A percentile compares a stretch with the other conserved stretches of the same genome.
Conservation (phyloP, 1,140 invertebrate genomes). For the Sinonovacula constricta region DNA sequence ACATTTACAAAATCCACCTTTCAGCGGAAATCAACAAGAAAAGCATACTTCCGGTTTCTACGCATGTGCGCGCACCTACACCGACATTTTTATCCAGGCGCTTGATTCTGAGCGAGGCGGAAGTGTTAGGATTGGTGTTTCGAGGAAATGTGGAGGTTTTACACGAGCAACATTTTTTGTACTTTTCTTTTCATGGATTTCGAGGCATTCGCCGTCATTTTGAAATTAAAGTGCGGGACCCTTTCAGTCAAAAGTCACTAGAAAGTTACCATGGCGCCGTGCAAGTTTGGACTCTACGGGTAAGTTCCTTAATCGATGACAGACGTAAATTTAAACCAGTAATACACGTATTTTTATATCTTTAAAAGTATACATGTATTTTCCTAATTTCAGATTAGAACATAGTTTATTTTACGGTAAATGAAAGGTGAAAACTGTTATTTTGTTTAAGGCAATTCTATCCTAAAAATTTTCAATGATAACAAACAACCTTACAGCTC, state of each 20-base stretch:
- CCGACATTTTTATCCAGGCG: background rate
- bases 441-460: too few species aligned
- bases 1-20: slow-evolving; percentile 13
- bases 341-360: too few species aligned
- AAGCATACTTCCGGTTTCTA: slow-evolving; percentile 8
- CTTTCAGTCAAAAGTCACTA: slow-evolving; percentile 29
- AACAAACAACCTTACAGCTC: too few species aligned
- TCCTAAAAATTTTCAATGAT: too few species aligned
- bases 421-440: too few species aligned
- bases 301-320: too few species aligned
- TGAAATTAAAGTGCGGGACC: slow-evolving; percentile 34
- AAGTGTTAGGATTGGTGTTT: slow-evolving; percentile 23
- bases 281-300: slow-evolving; percentile 9
- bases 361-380: too few species aligned
- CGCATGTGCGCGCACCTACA: background rate
- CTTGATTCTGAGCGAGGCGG: slow-evolving; percentile 3
- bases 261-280: slow-evolving; percentile 41
- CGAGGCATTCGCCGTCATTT: slow-evolving; percentile 19
- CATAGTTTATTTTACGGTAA: too few species aligned
- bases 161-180: slow-evolving; percentile 2
- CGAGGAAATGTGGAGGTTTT: slow-evolving; percentile 41
- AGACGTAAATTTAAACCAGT: too few species aligned
- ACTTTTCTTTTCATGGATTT: slow-evolving; percentile 35
- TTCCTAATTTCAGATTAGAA: too few species aligned
- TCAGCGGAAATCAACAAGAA: slow-evolving; percentile 2